Evolutionary conservation across 2,888 invertebrate genomes (phyloP).

Genomic region (Dolichomitus sp.): DNA sequence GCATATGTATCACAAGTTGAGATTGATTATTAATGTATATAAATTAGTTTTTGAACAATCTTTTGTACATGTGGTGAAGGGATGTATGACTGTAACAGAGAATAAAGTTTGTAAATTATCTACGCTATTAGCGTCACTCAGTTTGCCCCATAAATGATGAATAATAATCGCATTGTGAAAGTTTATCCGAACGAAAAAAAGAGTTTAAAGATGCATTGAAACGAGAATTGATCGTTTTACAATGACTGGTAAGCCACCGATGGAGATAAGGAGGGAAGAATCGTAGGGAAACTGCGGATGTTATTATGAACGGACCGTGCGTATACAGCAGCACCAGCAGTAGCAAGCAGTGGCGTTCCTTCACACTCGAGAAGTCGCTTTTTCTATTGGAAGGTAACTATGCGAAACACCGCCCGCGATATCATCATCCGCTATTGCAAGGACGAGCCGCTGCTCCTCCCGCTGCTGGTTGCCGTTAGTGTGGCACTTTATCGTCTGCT

Average conservation of each 20-base stretch:
- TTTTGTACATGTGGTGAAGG: conserved; percentile 23
- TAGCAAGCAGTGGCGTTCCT: conserved; percentile 42
- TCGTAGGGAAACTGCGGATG: conserved; percentile 70
- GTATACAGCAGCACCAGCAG: conserved; percentile 33
- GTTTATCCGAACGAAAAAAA: conserved; percentile 32
- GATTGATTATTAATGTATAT: conserved; percentile 19
- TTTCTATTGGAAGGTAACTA: conserved; percentile 72
- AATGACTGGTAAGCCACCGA: conserved; percentile 57
- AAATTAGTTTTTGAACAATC: conserved; percentile 13
- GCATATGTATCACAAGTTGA: conserved; percentile 4
- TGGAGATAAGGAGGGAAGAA: conserved; percentile 55
- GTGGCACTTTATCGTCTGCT: conserved; percentile 32
- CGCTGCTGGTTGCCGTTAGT: conserved; percentile 28
- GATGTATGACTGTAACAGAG: conserved; percentile 7
- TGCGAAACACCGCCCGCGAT: conserved; percentile 70
- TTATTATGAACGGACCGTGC: conserved; percentile 69
- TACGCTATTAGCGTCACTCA: not conserved
- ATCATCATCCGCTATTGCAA: conserved; percentile 74
- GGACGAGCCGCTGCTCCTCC: conserved; percentile 53
- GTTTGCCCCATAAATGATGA: not conserved
- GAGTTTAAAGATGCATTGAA: conserved; percentile 24
- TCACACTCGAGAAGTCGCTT: conserved; percentile 70
- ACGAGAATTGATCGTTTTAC: conserved; percentile 55
- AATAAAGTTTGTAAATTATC: conserved; percentile 32
- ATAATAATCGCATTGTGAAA: conserved; percentile 56